Percentiles rank a stretch among this genome's conserved stretches.
Conservation (phyloP, 2,888 invertebrate species). For the Physocephala rufipes region DNA sequence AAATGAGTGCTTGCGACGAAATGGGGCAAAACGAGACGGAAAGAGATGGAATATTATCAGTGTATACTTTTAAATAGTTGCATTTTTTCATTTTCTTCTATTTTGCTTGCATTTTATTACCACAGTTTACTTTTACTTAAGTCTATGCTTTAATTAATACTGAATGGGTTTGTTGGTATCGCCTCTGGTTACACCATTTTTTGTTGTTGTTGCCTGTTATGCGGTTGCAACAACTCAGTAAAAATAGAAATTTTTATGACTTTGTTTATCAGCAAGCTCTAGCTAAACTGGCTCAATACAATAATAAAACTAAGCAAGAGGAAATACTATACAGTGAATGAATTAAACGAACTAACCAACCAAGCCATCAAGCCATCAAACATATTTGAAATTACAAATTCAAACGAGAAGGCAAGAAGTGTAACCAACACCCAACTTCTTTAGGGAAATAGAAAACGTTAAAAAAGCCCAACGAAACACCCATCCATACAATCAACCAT, state of each 20-base stretch:
- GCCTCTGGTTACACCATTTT: not conserved
- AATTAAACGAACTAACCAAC: not conserved
- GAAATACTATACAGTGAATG: not conserved
- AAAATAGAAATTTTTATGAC: constrained; percentile 11
- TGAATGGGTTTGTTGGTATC: not conserved
- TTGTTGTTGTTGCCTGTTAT: not conserved
- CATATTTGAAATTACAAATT: not conserved
- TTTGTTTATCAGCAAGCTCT: not conserved
- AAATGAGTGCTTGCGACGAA: too few relatives aligned
- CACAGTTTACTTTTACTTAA: constrained; percentile 7
- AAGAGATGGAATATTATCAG: too few relatives aligned
- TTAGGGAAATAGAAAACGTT: too few relatives aligned
- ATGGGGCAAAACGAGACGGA: too few relatives aligned
- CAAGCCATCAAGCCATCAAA: not conserved
- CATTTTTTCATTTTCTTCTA: not conserved
- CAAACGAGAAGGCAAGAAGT: too few relatives aligned
- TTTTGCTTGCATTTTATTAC: not conserved
- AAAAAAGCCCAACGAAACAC: too few relatives aligned
- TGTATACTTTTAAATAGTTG: too few relatives aligned
- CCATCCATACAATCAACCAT: too few relatives aligned
- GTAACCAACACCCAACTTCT: too few relatives aligned
- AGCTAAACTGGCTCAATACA: not conserved
- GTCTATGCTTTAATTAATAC: not conserved
- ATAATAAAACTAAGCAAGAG: not conserved
- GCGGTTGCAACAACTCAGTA: not conserved